A percentile compares a stretch with the other conserved stretches of the same genome.
phyloP scores from a whole-genome alignment of 2,888 invertebrate genomes.

The Drosophila demipolita region DNA sequence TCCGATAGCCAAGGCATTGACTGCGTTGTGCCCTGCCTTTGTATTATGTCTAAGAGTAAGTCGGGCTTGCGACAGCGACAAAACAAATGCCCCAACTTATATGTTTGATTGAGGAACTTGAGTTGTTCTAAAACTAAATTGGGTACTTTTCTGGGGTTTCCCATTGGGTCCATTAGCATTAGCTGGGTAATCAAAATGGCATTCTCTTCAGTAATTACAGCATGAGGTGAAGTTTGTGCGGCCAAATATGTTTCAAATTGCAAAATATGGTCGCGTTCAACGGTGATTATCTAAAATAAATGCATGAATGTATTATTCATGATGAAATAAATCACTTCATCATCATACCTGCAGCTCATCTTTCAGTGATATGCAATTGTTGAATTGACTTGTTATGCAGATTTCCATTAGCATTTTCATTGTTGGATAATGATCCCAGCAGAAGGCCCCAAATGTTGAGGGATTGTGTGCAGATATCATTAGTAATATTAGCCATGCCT shows the following conservation, averaged over 20 bases:
- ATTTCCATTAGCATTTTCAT: constrained; percentile 96
- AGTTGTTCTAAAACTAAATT: constrained; percentile 91
- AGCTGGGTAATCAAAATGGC: constrained; percentile 94
- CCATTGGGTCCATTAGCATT: constrained; percentile 94
- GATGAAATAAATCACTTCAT: not conserved
- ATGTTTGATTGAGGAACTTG: constrained; percentile 90
- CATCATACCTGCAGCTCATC: constrained; percentile 88
- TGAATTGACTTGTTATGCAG: constrained; percentile 94
- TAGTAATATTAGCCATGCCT: constrained; percentile 94
- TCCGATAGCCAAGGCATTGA: constrained; percentile 99
- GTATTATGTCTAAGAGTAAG: constrained; percentile 95
- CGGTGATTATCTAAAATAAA: constrained; percentile 85
- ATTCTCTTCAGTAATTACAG: constrained; percentile 95
- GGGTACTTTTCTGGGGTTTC: constrained; percentile 93
- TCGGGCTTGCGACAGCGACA: constrained; percentile 96
- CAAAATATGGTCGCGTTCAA: constrained; percentile 92
- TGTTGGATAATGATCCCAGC: constrained; percentile 96
- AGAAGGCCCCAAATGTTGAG: constrained; percentile 92
- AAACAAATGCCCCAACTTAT: constrained; percentile 94
- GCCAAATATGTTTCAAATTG: constrained; percentile 97
- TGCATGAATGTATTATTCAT: not conserved
- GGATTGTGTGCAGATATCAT: constrained; percentile 98
- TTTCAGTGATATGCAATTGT: constrained; percentile 87
- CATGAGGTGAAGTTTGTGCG: constrained; percentile 92
- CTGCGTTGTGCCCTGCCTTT: constrained; percentile 94